phyloP scores from a whole-genome alignment of 2,113 vertebrate species.

The Aegotheles bennettii region DNA sequence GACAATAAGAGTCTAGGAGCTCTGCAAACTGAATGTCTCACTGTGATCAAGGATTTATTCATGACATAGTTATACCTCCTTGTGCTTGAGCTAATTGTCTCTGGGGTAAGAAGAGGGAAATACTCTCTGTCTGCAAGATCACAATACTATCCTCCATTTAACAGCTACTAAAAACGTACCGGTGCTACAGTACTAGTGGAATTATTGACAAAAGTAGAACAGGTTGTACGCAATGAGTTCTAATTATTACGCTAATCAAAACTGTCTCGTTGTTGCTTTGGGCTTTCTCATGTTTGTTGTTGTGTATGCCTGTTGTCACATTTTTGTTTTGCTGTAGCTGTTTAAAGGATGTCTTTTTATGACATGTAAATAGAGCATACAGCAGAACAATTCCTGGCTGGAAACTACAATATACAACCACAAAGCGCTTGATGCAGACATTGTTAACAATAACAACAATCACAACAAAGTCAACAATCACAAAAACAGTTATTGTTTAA shows the following conservation, averaged over 20 bases:
- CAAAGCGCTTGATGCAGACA: not conserved
- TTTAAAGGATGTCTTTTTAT: not conserved
- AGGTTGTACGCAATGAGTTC: not conserved
- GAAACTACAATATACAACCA: not conserved
- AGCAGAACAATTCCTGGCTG: not conserved
- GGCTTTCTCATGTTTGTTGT: not conserved
- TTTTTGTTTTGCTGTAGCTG: not conserved
- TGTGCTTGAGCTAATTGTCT: not conserved
- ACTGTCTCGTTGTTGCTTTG: not conserved
- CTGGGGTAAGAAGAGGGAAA: not conserved
- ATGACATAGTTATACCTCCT: not conserved
- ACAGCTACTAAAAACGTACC: not conserved
- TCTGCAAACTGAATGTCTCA: not conserved
- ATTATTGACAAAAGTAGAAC: not conserved
- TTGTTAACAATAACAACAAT: not conserved
- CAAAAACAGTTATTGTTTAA: not conserved
- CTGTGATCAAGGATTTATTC: not conserved
- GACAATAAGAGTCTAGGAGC: not conserved
- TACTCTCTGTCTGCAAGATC: not conserved
- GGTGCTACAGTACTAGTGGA: not conserved
- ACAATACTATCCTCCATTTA: not conserved
- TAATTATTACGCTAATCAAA: not conserved
- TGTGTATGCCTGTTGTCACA: not conserved
- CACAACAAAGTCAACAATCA: not conserved
- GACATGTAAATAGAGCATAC: rapidly evolving